A percentile compares a stretch with the other conserved stretches of the same genome.
phyloP scores from a whole-genome alignment of 2,113 vertebrate species.

The Canis aureus region DNA sequence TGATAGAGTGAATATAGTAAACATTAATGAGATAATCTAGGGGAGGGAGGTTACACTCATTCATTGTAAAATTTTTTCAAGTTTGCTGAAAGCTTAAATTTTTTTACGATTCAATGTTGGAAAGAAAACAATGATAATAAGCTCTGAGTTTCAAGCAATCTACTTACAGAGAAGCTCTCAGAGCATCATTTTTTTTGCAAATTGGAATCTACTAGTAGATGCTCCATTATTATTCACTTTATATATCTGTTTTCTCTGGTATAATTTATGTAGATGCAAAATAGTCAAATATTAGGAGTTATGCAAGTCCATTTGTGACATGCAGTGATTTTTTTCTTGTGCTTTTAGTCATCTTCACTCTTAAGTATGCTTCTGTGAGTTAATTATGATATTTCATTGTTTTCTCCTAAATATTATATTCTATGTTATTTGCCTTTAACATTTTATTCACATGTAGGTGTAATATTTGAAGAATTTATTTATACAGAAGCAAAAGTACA shows the following conservation, averaged over 20 bases:
- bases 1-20: background rate
- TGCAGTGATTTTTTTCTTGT: background rate
- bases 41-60: background rate
- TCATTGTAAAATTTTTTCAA: conserved; percentile 19
- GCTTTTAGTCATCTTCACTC: background rate
- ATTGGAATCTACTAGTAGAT: background rate
- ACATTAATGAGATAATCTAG: background rate
- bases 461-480: conserved; percentile 22
- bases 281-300: background rate
- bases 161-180: background rate
- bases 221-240: background rate
- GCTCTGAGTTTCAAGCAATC: background rate
- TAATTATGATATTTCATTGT: conserved; percentile 35
- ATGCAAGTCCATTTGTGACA: background rate
- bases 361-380: background rate
- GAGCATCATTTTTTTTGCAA: background rate
- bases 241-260: background rate
- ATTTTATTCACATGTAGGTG: background rate
- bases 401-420: background rate
- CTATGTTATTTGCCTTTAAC: conserved; percentile 4
- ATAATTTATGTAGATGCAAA: background rate
- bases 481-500: background rate
- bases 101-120: background rate
- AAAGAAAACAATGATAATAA: background rate
- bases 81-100: background rate